Evolutionary conservation across 1,140 invertebrate species (phyloP).

Genomic region (Magallana angulata): DNA sequence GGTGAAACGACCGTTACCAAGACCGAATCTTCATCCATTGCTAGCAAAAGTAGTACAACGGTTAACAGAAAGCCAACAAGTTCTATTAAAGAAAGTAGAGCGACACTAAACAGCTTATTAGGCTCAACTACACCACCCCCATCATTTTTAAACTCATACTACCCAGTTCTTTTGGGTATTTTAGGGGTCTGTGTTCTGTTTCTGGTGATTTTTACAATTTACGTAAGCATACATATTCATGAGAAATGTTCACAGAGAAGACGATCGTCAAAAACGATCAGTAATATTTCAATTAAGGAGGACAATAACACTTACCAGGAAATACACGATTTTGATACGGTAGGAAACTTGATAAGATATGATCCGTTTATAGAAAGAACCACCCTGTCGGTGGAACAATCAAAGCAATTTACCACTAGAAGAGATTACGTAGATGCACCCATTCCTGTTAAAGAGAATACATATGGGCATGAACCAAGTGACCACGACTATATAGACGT

Average conservation of each 20-base stretch:
- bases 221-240: neutral
- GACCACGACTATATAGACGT: too few species aligned
- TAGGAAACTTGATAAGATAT: neutral
- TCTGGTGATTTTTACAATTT: conserved; percentile 6
- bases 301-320: neutral
- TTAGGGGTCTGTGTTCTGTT: neutral
- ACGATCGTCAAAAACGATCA: neutral
- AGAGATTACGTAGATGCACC: too few species aligned
- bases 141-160: neutral
- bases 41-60: too few species aligned
- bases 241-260: neutral
- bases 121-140: neutral
- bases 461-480: too few species aligned
- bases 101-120: neutral
- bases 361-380: neutral
- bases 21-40: too few species aligned
- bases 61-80: too few species aligned
- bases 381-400: too few species aligned
- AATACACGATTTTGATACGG: neutral
- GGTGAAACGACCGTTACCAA: too few species aligned
- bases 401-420: too few species aligned
- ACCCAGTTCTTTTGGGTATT: neutral
- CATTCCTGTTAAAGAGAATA: too few species aligned
- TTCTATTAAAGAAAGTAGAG: neutral
- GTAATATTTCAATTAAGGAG: neutral